phyloP scores from a whole-genome alignment of 2,797 vertebrate species.

The Mormyrus hasselquistii region DNA sequence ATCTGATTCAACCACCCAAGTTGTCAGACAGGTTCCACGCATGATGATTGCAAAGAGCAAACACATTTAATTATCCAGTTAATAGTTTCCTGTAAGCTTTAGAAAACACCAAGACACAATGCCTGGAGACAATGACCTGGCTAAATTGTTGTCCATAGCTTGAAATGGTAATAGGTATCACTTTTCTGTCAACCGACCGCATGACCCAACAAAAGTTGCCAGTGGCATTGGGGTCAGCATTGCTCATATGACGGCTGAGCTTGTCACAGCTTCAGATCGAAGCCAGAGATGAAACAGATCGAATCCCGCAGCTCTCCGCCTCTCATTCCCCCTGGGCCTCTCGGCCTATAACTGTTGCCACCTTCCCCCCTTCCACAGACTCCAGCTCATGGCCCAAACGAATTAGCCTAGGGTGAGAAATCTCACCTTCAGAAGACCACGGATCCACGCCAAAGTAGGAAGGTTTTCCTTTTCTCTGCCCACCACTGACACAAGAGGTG shows the following conservation, averaged over 20 bases:
- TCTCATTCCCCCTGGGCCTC: not conserved
- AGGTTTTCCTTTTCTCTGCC: not conserved
- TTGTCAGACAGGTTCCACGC: not conserved
- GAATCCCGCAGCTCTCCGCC: not conserved
- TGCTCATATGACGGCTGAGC: not conserved
- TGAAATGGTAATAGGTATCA: not conserved
- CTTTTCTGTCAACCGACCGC: slow-evolving; percentile 36
- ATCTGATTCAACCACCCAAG: not conserved
- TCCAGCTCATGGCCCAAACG: not conserved
- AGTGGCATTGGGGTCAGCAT: slow-evolving; percentile 32
- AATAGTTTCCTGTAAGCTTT: slow-evolving; percentile 31
- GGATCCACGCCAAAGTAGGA: not conserved
- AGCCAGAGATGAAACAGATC: not conserved
- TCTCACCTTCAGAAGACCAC: not conserved
- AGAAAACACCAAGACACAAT: slow-evolving; percentile 28
- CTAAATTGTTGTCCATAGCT: slow-evolving; percentile 30
- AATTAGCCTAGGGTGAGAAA: not conserved
- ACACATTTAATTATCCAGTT: not conserved
- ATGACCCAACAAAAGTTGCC: not conserved
- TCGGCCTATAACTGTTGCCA: not conserved
- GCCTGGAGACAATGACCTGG: slow-evolving; percentile 48
- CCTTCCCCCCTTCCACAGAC: not conserved
- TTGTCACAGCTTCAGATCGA: not conserved
- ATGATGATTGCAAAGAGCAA: not conserved
- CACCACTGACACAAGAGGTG: not conserved